Evolutionary conservation across 2,888 invertebrate species (phyloP).

Genomic region (Orthosia incerta): DNA sequence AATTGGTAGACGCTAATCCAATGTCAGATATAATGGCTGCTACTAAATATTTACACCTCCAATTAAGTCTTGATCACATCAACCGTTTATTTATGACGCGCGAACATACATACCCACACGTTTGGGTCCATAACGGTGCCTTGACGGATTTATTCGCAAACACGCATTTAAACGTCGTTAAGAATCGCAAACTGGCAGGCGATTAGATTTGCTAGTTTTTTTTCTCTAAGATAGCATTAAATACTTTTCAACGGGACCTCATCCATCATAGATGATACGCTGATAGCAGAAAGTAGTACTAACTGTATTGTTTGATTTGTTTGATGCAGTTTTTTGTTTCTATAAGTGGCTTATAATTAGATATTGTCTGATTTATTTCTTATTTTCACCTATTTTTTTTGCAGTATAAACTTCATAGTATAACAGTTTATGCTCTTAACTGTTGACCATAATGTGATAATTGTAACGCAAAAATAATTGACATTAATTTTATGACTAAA

Average conservation of each 20-base stretch:
- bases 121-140: constrained; percentile 69
- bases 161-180: constrained; percentile 66
- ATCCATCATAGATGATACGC: constrained; percentile 35
- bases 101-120: constrained; percentile 13
- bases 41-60: constrained; percentile 29
- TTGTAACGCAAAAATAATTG: not conserved
- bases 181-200: constrained; percentile 47
- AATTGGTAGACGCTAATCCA: constrained; percentile 24
- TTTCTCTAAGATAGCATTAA: constrained; percentile 33
- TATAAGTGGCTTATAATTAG: not conserved
- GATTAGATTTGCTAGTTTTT: constrained; percentile 51
- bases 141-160: constrained; percentile 70
- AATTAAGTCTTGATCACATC: constrained; percentile 34
- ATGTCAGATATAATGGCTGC: constrained; percentile 20
- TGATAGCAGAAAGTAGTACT: constrained; percentile 26
- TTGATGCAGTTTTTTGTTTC: constrained; percentile 18
- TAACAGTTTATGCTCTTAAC: not conserved
- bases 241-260: constrained; percentile 50
- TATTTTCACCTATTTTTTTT: not conserved
- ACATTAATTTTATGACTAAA: too few relatives aligned
- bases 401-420: too few relatives aligned
- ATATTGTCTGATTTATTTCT: too few relatives aligned
- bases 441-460: not conserved
- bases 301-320: constrained; percentile 50
- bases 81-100: constrained; percentile 44